Evolutionary conservation across 2,888 invertebrate species (phyloP), one percentile per base, ranked within the genome.

Genomic region (Agriopis leucophaearia): DNA sequence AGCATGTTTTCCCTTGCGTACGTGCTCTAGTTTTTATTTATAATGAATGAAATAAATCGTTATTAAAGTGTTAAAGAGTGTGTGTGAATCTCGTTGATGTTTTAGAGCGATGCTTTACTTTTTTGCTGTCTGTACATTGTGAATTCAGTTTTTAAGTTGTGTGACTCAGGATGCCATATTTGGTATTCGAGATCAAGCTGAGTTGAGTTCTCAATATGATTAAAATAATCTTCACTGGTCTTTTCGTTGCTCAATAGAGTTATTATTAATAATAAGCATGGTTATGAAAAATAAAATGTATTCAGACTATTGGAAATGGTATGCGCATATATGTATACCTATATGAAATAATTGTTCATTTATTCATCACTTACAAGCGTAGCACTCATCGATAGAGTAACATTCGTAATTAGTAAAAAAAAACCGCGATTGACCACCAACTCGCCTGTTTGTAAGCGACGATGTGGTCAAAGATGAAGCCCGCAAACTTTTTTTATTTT

Each of bases 71-170:
- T 83, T 83, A 76, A 83, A 83, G 81, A 84, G 83, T 82, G 81
- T 78, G 74, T 81, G 81, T 81, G 80, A 81, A 81, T 81, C 78
- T 80, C 81, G 81, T 81, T 81, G 80, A 78, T 82, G 85, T 88
- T 86, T 87, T 86, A 81, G 45, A 8, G 78, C 79, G 78, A 81
- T 78, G 79, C 74, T 74, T 76, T 76, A 80, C 84, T 87, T 86
- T 89, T 88, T 84, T 87, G 83, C 82, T 63, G 78, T 81, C 84
- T 73, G 79, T 89, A 86, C 83, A 50, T 68, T 73, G 69, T 83
- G 88, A 86, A 88, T 90, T 89, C 79, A 83, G 84, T 88, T 89
- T 90, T 91, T 89, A 56, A 88, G 85, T 36, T 59, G 58, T 48
- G 48, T 78, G 78, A 77, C 75, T 74, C 56, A 45, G 48, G 42